These are phyloP conservation scores for Halcyon leucocephala DNA, from an alignment of 2,797 vertebrate species.

Conservation along the genomic window DNA sequence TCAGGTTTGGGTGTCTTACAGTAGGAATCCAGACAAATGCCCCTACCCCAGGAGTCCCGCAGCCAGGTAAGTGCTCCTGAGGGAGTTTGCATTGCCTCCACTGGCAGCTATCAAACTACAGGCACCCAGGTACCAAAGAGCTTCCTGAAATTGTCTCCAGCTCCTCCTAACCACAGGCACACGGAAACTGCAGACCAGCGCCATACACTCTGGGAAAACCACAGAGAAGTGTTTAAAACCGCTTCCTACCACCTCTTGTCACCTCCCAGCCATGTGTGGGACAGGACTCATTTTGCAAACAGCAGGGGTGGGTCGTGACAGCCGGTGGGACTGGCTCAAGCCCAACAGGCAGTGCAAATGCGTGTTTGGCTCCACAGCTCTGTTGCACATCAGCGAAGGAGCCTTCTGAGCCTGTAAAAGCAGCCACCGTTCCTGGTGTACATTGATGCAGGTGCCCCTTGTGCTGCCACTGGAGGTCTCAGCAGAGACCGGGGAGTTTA, in stretches of 20 bases:
- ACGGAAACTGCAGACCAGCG: not conserved
- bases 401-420: conserved; percentile 27
- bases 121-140: not conserved
- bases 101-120: not conserved
- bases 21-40: not conserved
- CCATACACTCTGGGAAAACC: not conserved
- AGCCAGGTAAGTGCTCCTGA: accelerated
- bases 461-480: conserved; percentile 26
- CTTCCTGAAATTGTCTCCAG: not conserved
- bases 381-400: not conserved
- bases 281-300: conserved; percentile 10
- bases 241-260: not conserved
- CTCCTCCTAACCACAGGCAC: not conserved
- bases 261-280: not conserved
- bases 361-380: not conserved
- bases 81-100: not conserved
- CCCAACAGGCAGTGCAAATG: not conserved
- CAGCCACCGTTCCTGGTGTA: not conserved
- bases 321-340: not conserved
- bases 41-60: not conserved
- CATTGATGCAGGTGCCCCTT: not conserved
- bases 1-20: not conserved
- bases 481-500: conserved; percentile 16
- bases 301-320: conserved; percentile 9
- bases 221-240: not conserved